Evolutionary conservation across 1,140 invertebrate genomes (phyloP), one percentile per base, ranked within the genome.

Genomic region (Drosophila orosa): DNA sequence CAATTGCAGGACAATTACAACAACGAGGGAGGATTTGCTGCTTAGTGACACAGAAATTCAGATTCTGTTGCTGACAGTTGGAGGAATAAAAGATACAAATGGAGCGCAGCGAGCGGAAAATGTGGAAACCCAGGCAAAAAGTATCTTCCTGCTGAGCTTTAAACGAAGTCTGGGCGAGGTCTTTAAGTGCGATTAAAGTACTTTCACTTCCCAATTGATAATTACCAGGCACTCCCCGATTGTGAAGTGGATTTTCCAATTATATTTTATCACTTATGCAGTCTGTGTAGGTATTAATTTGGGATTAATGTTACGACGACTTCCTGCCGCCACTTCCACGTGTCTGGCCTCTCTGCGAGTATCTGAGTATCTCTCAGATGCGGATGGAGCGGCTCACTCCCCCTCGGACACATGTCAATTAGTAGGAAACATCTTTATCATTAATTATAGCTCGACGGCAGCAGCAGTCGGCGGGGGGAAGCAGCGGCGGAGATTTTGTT

Each of bases 201-300:
- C n/a, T 33, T 17, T 22, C 44, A n/a, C 35, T 42, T 68, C 27
- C 37, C 35, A 62, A 57, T 74, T 63, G 77, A 80, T 63, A 40
- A 42, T 39, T 44, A 24, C 48, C 58, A 59, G 73, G 69, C 55
- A 22, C 25, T 48, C 40, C 31, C 12, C n/a, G 42, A 47, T 35
- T 58, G 13, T 57, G 35, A 59, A 80, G 81, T 74, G 73, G 72
- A 84, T 80, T 84, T 78, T 78, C 79, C 61, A 73, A 85, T 76
- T 77, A 72, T 52, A 68, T 72, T 73, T 80, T 80, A 84, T 80
- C 67, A 72, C 63, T 83, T 79, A 78, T 75, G 50, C 66, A 52
- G 57, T 42, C 48, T 27, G 40, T 66, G 29, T 45, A 48, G 66
- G 58, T 66, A 85, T 80, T 80, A 65, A 77, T 66, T 40, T 61